Conservation (phyloP, 2,888 invertebrate genomes). For the Microplitis manilae region DNA sequence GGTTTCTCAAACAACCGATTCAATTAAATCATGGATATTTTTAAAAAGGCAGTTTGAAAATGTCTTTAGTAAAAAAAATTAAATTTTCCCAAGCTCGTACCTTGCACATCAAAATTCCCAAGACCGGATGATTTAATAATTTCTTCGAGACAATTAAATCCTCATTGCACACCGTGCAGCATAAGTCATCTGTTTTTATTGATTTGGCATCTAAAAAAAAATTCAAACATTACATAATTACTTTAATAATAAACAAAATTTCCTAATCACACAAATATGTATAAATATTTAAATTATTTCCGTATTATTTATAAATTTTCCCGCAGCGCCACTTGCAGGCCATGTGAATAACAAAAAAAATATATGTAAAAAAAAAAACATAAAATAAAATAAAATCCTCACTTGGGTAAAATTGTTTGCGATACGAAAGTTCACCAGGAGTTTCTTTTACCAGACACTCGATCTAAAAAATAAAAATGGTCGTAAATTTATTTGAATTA, state of each 20-base stretch:
- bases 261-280: background rate
- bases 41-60: no score
- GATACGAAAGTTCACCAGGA: slow-evolving; percentile 1
- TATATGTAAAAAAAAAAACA: slow-evolving; percentile 3
- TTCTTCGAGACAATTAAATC: background rate
- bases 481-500: background rate
- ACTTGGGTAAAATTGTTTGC: slow-evolving; percentile 14
- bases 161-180: background rate
- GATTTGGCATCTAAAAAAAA: background rate
- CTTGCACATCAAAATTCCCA: background rate
- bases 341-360: slow-evolving; percentile 9
- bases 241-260: background rate
- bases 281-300: background rate
- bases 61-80: background rate
- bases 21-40: no score
- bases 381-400: background rate
- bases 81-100: background rate
- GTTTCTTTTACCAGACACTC: background rate
- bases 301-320: background rate
- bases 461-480: background rate
- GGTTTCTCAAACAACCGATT: no score
- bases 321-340: background rate
- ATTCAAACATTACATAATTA: background rate
- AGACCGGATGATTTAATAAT: background rate
- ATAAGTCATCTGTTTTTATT: background rate